Percentiles rank a stretch among this genome's conserved stretches.
Conservation (phyloP, 2,113 vertebrate species). For the Globicephala melas region DNA sequence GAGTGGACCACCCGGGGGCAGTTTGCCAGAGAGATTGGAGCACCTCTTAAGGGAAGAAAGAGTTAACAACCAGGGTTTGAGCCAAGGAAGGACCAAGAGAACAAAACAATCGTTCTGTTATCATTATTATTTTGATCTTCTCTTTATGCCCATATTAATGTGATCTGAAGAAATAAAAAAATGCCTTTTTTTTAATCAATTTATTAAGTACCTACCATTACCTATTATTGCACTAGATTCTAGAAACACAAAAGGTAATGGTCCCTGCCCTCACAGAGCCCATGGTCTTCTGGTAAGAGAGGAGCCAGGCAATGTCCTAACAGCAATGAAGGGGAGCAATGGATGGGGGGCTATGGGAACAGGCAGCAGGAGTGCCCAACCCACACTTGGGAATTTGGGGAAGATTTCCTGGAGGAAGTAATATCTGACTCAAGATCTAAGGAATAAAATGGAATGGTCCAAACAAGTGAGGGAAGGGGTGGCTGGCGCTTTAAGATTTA, state of each 20-base stretch:
- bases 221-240: neutral
- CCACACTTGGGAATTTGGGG: neutral
- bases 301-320: neutral
- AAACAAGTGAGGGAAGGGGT: neutral
- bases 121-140: neutral
- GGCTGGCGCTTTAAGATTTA: neutral
- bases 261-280: neutral
- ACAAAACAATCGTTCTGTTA: neutral
- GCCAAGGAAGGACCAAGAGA: neutral
- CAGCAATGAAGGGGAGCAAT: rapidly evolving
- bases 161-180: neutral
- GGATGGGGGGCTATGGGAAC: neutral
- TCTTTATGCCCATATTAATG: neutral
- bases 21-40: neutral
- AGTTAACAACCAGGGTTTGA: neutral
- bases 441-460: neutral
- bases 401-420: neutral
- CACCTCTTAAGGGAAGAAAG: neutral
- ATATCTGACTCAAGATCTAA: neutral
- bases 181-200: neutral
- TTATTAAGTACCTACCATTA: neutral
- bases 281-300: neutral
- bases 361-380: neutral
- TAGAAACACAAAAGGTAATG: neutral
- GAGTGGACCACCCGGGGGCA: neutral